Conservation (phyloP, 1,140 invertebrate species). For the Arctopsyche grandis region DNA sequence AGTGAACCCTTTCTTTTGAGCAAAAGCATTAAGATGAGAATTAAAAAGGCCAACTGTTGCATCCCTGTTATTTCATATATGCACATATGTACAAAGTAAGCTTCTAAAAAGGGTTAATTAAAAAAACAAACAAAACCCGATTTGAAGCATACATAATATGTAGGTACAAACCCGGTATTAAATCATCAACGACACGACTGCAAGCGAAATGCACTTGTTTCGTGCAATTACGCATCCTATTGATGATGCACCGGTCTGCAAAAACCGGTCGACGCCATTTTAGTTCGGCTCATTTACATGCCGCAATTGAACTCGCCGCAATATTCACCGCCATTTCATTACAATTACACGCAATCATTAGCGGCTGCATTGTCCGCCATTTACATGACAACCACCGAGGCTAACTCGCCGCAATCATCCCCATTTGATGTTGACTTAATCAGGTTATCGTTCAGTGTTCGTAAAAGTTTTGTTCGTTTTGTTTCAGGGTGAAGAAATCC, state of each 20-base stretch:
- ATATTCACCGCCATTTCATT: conserved; percentile 7
- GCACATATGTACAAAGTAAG: too few species aligned
- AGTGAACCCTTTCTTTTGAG: too few species aligned
- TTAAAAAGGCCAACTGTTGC: too few species aligned
- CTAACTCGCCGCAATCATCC: too few species aligned
- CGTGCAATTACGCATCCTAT: conserved; percentile 6
- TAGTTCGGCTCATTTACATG: conserved; percentile 8
- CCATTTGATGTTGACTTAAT: too few species aligned
- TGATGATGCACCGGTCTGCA: conserved; percentile 3
- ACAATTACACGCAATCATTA: conserved; percentile 17
- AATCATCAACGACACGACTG: background rate
- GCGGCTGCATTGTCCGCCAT: conserved; percentile 9
- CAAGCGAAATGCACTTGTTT: background rate
- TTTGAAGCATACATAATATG: too few species aligned
- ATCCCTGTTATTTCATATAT: too few species aligned
- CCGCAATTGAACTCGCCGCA: background rate
- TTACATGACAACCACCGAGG: background rate
- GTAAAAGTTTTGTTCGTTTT: conserved; percentile 27
- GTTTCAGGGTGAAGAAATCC: conserved; percentile 77
- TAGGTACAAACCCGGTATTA: background rate
- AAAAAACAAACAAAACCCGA: too few species aligned
- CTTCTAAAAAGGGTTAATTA: too few species aligned
- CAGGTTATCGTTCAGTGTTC: too few species aligned
- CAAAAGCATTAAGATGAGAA: too few species aligned
- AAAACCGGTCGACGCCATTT: background rate